These are phyloP conservation scores for Erebia palarica DNA, from an alignment of 2,888 invertebrate genomes.

Conservation along the genomic window DNA sequence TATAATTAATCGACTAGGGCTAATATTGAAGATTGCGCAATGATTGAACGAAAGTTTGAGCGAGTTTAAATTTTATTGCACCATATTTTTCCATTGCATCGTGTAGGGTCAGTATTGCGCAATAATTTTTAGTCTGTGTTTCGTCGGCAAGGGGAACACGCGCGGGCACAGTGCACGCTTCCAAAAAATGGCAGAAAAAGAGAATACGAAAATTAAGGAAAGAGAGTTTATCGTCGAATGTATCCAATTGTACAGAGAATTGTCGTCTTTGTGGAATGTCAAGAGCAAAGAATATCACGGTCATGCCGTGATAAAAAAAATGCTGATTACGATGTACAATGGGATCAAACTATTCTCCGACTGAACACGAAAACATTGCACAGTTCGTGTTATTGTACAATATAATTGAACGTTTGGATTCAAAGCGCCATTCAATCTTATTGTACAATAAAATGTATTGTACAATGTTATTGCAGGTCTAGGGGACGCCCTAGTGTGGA, in stretches of 20 bases:
- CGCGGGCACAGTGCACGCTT: not conserved
- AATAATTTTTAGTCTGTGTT: conserved; percentile 33
- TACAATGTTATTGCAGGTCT: too few relatives aligned
- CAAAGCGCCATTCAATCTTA: too few relatives aligned
- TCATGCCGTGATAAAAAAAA: conserved; percentile 38
- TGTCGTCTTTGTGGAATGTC: conserved; percentile 42
- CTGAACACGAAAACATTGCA: too few relatives aligned
- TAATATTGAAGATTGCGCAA: conserved; percentile 36
- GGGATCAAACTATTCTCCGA: too few relatives aligned
- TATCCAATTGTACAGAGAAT: conserved; percentile 30
- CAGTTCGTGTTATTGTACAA: too few relatives aligned
- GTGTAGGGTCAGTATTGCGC: conserved; percentile 9
- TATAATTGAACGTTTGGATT: too few relatives aligned
- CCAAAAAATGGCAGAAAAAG: conserved; percentile 16
- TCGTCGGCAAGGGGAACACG: conserved; percentile 10
- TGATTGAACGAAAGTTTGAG: conserved; percentile 35
- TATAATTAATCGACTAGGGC: conserved; percentile 30
- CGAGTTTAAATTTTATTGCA: conserved; percentile 34
- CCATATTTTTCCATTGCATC: conserved; percentile 2
- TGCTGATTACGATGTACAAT: conserved; percentile 33
- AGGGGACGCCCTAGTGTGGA: not conserved
- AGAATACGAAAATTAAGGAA: conserved; percentile 30
- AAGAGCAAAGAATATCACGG: conserved; percentile 43
- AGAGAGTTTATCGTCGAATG: conserved; percentile 35
- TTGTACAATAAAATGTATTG: too few relatives aligned